These are phyloP conservation scores for Mormoops blainvillei DNA, from an alignment of 2,113 vertebrate genomes.

Conservation along the genomic window DNA sequence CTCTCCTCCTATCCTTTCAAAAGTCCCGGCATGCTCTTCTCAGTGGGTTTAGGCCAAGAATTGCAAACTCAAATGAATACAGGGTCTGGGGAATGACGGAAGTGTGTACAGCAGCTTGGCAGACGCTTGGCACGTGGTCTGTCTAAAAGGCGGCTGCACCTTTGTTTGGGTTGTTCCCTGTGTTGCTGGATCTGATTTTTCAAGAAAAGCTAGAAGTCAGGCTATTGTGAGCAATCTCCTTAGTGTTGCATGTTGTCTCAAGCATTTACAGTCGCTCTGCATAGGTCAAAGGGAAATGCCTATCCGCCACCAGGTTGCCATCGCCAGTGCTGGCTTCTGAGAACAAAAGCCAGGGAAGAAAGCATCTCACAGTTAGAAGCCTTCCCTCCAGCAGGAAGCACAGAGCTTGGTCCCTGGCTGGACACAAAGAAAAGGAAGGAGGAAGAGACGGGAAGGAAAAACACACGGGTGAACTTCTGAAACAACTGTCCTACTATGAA, in stretches of 20 bases:
- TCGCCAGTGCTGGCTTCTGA: background rate
- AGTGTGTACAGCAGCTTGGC: background rate
- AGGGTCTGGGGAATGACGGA: background rate
- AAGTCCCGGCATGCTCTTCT: background rate
- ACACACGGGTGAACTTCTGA: background rate
- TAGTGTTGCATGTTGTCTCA: background rate
- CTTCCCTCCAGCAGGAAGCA: background rate
- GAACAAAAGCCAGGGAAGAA: background rate
- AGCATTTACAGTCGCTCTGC: background rate
- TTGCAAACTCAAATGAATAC: background rate
- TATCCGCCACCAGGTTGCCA: background rate
- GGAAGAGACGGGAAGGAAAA: background rate
- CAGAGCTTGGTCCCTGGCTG: background rate
- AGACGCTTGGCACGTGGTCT: background rate
- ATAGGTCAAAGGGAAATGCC: background rate
- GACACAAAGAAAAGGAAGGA: background rate
- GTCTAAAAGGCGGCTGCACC: background rate
- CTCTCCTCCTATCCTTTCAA: background rate
- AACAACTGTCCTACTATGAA: background rate
- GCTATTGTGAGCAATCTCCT: background rate
- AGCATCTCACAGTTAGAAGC: background rate
- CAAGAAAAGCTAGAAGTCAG: conserved; percentile 1
- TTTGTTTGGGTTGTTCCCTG: background rate
- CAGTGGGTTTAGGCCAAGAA: background rate
- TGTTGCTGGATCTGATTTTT: conserved; percentile 15